These are phyloP conservation scores for Diachrysia chrysitis DNA, from an alignment of 2,888 invertebrate species.

Conservation along the genomic window DNA sequence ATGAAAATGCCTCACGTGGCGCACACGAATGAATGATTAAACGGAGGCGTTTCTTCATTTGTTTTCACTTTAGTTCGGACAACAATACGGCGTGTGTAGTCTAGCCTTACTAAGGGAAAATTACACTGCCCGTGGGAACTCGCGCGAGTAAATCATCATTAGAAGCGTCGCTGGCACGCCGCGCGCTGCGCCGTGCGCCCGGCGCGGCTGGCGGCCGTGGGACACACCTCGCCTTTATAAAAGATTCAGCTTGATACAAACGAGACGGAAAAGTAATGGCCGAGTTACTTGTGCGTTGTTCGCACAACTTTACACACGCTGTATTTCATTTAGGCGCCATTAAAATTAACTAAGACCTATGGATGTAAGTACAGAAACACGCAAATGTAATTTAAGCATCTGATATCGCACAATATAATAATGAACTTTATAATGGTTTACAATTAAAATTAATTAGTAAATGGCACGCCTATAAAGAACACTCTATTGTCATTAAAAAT, in stretches of 20 bases:
- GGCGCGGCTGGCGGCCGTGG: slow-evolving; percentile 65
- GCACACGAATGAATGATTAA: slow-evolving; percentile 85
- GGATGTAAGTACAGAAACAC: slow-evolving; percentile 31
- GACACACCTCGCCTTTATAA: slow-evolving; percentile 85
- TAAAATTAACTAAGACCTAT: slow-evolving; percentile 62
- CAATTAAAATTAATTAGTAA: slow-evolving; percentile 44
- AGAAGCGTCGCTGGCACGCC: slow-evolving; percentile 64
- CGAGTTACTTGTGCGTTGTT: slow-evolving; percentile 60
- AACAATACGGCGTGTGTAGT: slow-evolving; percentile 73
- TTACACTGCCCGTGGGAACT: slow-evolving; percentile 84
- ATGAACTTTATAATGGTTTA: slow-evolving; percentile 31
- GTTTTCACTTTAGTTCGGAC: slow-evolving; percentile 85
- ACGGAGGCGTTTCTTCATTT: slow-evolving; percentile 83
- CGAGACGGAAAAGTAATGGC: slow-evolving; percentile 78
- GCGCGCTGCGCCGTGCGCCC: background rate
- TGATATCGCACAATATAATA: slow-evolving; percentile 36
- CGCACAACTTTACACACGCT: slow-evolving; percentile 53
- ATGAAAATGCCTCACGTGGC: slow-evolving; percentile 74
- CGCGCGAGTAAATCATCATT: slow-evolving; percentile 85
- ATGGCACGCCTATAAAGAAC: too few species aligned
- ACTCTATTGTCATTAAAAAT: too few species aligned
- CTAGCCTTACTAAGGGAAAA: slow-evolving; percentile 80
- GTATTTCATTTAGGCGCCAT: slow-evolving; percentile 61
- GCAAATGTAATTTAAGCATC: slow-evolving; percentile 50
- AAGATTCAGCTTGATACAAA: slow-evolving; percentile 86